Conservation (phyloP, 1,140 invertebrate genomes). For the Drosophila sp. region DNA sequence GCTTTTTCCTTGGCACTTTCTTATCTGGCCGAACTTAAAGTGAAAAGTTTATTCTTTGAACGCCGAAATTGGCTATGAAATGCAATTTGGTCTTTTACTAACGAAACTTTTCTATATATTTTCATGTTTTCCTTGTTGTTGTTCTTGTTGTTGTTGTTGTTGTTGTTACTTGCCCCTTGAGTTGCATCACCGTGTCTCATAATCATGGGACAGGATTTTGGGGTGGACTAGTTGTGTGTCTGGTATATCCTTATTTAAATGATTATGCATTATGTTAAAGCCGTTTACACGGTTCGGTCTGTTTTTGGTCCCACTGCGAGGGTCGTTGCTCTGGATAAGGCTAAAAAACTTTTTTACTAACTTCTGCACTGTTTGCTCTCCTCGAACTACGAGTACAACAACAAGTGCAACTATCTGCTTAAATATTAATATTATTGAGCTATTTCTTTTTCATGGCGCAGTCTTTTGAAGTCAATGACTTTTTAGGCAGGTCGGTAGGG, state of each 20-base stretch:
- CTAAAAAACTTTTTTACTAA: conserved; percentile 47
- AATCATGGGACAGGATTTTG: conserved; percentile 17
- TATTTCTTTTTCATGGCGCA: conserved; percentile 35
- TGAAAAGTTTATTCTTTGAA: conserved; percentile 38
- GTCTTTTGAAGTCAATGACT: conserved; percentile 48
- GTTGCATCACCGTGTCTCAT: conserved; percentile 57
- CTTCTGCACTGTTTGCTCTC: conserved; percentile 35
- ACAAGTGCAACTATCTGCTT: conserved; percentile 39
- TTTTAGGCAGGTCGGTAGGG: conserved; percentile 3
- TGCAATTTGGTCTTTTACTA: conserved; percentile 58
- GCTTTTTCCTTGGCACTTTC: conserved; percentile 28
- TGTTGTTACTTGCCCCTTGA: conserved; percentile 1
- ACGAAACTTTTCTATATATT: conserved; percentile 39
- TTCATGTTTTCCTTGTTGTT: neutral
- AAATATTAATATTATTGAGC: conserved; percentile 74
- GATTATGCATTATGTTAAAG: conserved; percentile 74
- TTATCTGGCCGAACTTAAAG: conserved; percentile 65
- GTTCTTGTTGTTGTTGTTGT: neutral
- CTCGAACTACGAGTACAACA: neutral
- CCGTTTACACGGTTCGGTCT: conserved; percentile 23
- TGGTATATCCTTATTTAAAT: conserved; percentile 74
- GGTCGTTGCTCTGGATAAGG: conserved; percentile 39
- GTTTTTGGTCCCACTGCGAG: conserved; percentile 33
- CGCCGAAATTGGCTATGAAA: conserved; percentile 71
- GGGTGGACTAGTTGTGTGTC: conserved; percentile 17